Percentiles rank a stretch among this genome's conserved stretches.
These are phyloP conservation scores for Cotesia chilonis DNA, from an alignment of 1,140 invertebrate genomes.

Conservation along the genomic window DNA sequence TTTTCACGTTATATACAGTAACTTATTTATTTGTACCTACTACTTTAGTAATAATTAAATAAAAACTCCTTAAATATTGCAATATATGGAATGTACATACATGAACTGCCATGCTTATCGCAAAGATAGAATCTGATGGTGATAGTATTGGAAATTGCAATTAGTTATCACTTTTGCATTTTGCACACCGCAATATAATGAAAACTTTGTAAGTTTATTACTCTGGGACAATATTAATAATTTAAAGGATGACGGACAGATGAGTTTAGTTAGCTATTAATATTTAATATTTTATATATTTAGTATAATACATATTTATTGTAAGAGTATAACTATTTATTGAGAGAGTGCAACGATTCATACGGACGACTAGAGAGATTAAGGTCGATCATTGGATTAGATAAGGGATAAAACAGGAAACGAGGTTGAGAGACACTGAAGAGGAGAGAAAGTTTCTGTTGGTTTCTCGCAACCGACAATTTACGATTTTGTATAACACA, in stretches of 20 bases:
- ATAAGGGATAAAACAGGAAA: slow-evolving; percentile 55
- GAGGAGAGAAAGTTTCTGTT: slow-evolving; percentile 33
- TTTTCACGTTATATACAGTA: slow-evolving; percentile 1
- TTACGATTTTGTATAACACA: slow-evolving; percentile 54
- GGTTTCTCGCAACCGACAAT: slow-evolving; percentile 59
- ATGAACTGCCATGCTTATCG: too few species aligned
- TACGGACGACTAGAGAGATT: background rate
- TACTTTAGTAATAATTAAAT: slow-evolving; percentile 24
- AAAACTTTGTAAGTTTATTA: too few species aligned
- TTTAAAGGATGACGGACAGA: too few species aligned
- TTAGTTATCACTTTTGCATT: too few species aligned
- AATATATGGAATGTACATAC: too few species aligned
- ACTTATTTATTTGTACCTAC: background rate
- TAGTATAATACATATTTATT: too few species aligned
- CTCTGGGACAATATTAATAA: too few species aligned
- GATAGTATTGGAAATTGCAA: too few species aligned
- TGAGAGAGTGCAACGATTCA: slow-evolving; percentile 23
- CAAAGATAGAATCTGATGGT: too few species aligned
- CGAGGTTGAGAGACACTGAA: slow-evolving; percentile 58
- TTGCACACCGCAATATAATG: too few species aligned
- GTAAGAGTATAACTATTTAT: background rate
- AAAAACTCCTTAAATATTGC: slow-evolving; percentile 2
- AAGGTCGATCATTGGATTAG: slow-evolving; percentile 18
- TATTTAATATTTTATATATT: too few species aligned
- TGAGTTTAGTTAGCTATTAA: too few species aligned